These are phyloP conservation scores for Jacana jacana DNA, from an alignment of 2,113 vertebrate genomes.

Conservation along the genomic window DNA sequence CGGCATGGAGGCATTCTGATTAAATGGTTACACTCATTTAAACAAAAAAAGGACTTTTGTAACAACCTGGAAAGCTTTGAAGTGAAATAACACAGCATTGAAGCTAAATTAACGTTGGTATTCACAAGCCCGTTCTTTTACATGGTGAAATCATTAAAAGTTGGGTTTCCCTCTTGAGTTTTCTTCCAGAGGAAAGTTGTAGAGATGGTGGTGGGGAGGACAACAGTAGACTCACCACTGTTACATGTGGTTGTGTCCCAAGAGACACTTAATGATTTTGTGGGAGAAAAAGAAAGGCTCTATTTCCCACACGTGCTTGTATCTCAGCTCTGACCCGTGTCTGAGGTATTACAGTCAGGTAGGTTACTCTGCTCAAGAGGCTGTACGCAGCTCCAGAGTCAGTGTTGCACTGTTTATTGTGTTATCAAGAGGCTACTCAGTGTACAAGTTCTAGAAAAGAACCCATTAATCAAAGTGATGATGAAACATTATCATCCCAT, in stretches of 20 bases:
- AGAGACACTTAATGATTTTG: background rate
- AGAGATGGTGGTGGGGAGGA: background rate
- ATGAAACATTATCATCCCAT: background rate
- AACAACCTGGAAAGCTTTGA: constrained; percentile 20
- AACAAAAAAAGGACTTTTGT: constrained; percentile 24
- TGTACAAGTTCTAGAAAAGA: background rate
- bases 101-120: background rate
- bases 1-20: background rate
- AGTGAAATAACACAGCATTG: background rate
- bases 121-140: background rate
- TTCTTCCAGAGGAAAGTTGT: background rate
- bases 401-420: background rate
- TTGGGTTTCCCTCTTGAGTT: background rate
- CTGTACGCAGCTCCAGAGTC: background rate
- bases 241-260: background rate
- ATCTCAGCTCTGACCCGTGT: background rate
- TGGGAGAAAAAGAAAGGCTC: background rate
- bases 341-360: background rate
- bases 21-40: constrained; percentile 18
- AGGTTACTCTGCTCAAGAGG: background rate
- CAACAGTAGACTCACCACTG: background rate
- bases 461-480: background rate
- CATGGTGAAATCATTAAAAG: background rate
- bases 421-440: background rate
- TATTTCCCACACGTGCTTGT: background rate